A percentile compares a stretch with the other conserved stretches of the same genome.
phyloP scores from a whole-genome alignment of 1,140 invertebrate species.

The Dendrolimus punctatus region DNA sequence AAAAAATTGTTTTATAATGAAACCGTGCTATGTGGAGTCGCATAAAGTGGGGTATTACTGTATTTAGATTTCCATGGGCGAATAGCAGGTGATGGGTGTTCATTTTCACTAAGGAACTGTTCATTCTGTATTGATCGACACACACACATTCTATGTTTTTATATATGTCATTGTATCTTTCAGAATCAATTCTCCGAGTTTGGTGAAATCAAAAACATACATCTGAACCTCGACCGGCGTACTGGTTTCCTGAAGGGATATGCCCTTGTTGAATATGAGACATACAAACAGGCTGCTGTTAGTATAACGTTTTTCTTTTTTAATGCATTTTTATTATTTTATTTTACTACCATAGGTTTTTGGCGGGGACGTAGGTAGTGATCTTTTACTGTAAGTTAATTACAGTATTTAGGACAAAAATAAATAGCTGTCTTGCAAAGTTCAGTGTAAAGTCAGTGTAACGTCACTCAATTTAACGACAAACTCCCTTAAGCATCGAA shows the following conservation, averaged over 20 bases:
- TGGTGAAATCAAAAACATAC: conserved; percentile 98
- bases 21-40: too few relatives aligned
- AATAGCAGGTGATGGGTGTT: too few relatives aligned
- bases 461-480: too few relatives aligned
- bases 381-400: too few relatives aligned
- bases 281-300: conserved; percentile 94
- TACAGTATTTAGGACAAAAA: too few relatives aligned
- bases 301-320: conserved; percentile 18
- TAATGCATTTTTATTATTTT: conserved; percentile 2
- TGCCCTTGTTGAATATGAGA: conserved; percentile 96
- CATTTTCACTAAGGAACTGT: not conserved
- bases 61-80: too few relatives aligned
- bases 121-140: not conserved
- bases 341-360: conserved; percentile 1
- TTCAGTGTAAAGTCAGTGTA: too few relatives aligned
- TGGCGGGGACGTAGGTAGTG: not conserved
- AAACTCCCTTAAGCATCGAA: too few relatives aligned
- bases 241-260: conserved; percentile 99
- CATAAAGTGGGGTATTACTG: too few relatives aligned
- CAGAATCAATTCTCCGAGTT: conserved; percentile 97
- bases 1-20: too few relatives aligned
- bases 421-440: too few relatives aligned
- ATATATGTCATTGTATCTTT: conserved; percentile 8
- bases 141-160: not conserved
- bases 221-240: conserved; percentile 95